Base-by-base conservation (phyloP, 1,140 invertebrate genomes). In the Heliothis virescens region DNA sequence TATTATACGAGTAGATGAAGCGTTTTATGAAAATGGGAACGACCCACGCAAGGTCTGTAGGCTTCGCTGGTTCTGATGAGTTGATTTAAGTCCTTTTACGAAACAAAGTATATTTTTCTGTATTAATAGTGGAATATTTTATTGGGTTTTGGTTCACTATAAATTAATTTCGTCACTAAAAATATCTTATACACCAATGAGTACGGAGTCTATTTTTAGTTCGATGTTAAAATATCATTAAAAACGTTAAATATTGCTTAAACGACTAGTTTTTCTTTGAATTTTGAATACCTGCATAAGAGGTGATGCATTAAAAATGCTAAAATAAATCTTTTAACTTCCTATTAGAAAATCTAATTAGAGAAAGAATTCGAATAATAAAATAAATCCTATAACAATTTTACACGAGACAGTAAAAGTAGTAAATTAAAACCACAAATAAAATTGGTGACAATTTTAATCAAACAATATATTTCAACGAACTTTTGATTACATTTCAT, bases 401-500 rank as follows among this genome's bases (percentile, higher is more conserved):
- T 53, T 5, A 53, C 52, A 53, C 5, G 13, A 53, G 52, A 53
- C 41, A 67, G 21, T 67, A 50, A 7, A 67, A 3, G 15, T 13
- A n/a, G 52, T 53, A n/a, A 53, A 53, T 16, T n/a, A n/a, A n/a
- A 53, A n/a, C 15, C n/a, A 53, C 2, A 53, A 41, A 41, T 7
- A 41, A 41, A 41, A 53, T 53, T 16, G 15, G n/a, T 16, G 52
- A 53, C 52, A 53, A 13, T 53, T 53, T 53, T 53, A 53, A 53
- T 34, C 41, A n/a, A 48, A 48, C 18, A 48, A 67, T 41, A 50
- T 50, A 34, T 67, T 41, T n/a, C 18, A 67, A 50, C 29, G 48
- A 67, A 67, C 41, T 67, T 67, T 67, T 67, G 41, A 67, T 67
- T 67, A 67, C 41, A 13, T 67, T 67, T 63, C 34, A 63, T 53